Conservation (phyloP, 1,140 invertebrate genomes). For the Dendroctonus valens region DNA sequence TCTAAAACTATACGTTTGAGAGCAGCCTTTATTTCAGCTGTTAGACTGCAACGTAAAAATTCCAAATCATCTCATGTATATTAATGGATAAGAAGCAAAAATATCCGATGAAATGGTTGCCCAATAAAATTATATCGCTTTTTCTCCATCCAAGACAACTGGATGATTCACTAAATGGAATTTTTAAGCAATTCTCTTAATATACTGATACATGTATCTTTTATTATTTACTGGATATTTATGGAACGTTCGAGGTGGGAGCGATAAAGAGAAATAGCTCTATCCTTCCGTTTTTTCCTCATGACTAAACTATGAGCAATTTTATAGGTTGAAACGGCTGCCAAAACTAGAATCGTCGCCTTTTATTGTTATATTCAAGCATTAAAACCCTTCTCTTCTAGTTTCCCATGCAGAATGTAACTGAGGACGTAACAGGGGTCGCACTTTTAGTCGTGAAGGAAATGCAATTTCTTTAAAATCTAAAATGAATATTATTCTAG, state of each 20-base stretch:
- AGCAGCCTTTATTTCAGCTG: no score
- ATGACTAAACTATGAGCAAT: conserved; percentile 25
- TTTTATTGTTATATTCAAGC: conserved; percentile 21
- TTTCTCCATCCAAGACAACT: conserved; percentile 5
- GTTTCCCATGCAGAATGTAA: conserved; percentile 11
- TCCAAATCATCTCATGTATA: not conserved
- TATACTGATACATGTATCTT: conserved; percentile 12
- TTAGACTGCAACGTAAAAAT: no score
- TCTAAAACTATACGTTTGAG: no score
- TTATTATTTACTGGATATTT: conserved; percentile 12
- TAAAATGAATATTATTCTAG: conserved; percentile 6
- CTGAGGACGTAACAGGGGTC: conserved; percentile 7
- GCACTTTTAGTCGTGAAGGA: conserved; percentile 9
- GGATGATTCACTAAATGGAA: conserved; percentile 10
- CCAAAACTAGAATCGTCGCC: conserved; percentile 16
- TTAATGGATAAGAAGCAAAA: not conserved
- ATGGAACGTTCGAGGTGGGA: conserved; percentile 16
- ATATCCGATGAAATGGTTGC: not conserved
- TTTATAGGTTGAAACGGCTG: conserved; percentile 14
- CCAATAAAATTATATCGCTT: conserved; percentile 11
- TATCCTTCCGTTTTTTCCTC: conserved; percentile 13
- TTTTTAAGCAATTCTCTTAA: conserved; percentile 8
- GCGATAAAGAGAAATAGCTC: conserved; percentile 13
- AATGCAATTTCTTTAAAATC: conserved; percentile 10
- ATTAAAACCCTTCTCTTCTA: conserved; percentile 15